phyloP scores from a whole-genome alignment of 2,797 vertebrate genomes.

The Sciurus carolinensis region DNA sequence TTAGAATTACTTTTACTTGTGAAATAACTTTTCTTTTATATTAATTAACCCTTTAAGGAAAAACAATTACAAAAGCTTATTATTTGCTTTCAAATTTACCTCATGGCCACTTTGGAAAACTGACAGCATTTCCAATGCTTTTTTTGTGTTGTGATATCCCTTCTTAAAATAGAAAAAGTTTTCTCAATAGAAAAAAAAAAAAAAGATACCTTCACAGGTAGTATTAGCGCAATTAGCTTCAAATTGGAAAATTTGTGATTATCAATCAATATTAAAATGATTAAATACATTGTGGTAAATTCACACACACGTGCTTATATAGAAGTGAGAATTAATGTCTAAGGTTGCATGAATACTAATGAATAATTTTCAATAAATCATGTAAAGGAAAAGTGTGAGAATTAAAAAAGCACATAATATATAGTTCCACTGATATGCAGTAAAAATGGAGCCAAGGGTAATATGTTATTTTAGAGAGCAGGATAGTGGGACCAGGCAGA shows the following conservation, averaged over 20 bases:
- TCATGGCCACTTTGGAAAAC: neutral
- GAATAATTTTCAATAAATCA: neutral
- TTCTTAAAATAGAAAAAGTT: neutral
- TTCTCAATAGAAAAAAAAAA: neutral
- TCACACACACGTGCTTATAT: neutral
- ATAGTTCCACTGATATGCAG: neutral
- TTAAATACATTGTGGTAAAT: neutral
- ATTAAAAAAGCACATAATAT: neutral
- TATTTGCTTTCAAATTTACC: neutral
- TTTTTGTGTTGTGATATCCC: neutral
- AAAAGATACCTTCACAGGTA: neutral
- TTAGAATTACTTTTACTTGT: conserved; percentile 12
- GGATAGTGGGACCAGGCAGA: rapidly evolving
- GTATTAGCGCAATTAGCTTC: neutral
- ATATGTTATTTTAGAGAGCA: neutral
- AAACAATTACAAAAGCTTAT: neutral
- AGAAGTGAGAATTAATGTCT: neutral
- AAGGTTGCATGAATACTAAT: neutral
- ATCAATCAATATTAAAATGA: neutral
- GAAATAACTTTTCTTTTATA: neutral
- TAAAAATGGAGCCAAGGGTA: neutral
- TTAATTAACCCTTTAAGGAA: neutral
- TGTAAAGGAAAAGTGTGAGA: neutral
- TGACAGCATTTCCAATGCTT: neutral
- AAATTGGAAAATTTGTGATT: neutral